These are phyloP conservation scores for Drosophila repleta DNA, from an alignment of 1,140 invertebrate species.

Conservation along the genomic window DNA sequence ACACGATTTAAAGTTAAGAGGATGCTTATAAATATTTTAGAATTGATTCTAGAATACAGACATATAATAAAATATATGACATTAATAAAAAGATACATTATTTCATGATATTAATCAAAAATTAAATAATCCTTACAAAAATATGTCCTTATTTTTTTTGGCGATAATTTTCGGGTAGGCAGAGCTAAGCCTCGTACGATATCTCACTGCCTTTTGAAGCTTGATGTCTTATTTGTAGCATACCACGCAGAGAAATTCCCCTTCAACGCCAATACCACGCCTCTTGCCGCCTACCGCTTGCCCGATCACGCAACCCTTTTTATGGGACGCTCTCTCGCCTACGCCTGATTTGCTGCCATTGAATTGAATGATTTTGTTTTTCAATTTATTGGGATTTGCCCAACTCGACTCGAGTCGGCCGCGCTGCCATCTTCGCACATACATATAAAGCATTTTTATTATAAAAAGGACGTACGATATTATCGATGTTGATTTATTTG, in stretches of 20 bases:
- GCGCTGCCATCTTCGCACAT: slow-evolving; percentile 43
- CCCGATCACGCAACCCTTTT: slow-evolving; percentile 41
- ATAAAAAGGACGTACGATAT: slow-evolving; percentile 65
- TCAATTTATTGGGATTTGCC: slow-evolving; percentile 79
- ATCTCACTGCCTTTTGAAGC: slow-evolving; percentile 24
- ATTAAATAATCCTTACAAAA: too few relatives aligned
- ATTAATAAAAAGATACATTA: too few relatives aligned
- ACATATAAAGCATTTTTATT: slow-evolving; percentile 80
- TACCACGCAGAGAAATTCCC: slow-evolving; percentile 22
- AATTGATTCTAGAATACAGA: too few relatives aligned
- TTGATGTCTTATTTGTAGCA: slow-evolving; percentile 66
- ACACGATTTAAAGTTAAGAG: too few relatives aligned
- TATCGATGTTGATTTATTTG: slow-evolving; percentile 79
- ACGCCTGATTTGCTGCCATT: slow-evolving; percentile 74
- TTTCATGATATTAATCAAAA: background rate
- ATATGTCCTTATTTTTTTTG: slow-evolving; percentile 10
- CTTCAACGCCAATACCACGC: background rate
- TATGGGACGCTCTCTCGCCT: slow-evolving; percentile 39
- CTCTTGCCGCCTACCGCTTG: background rate
- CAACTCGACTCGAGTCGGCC: slow-evolving; percentile 17
- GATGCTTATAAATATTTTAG: too few relatives aligned
- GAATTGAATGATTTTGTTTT: slow-evolving; percentile 82
- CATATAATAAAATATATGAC: background rate
- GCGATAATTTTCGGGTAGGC: background rate
- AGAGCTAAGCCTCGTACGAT: background rate